These are phyloP conservation scores for Ophion slaviceki DNA, from an alignment of 2,888 invertebrate species.

Conservation along the genomic window DNA sequence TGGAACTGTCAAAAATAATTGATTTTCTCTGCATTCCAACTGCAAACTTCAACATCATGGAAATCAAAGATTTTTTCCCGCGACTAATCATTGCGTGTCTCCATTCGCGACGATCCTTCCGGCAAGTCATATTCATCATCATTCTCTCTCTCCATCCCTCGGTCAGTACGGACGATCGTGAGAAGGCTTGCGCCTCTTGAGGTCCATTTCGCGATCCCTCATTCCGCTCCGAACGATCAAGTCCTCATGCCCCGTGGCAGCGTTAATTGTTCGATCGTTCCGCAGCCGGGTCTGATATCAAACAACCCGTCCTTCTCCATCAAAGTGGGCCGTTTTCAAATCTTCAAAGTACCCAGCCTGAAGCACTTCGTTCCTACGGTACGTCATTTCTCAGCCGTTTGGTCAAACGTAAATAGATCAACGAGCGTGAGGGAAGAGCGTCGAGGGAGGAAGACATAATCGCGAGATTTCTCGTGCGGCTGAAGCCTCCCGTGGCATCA, in stretches of 20 bases:
- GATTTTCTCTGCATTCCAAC: no score
- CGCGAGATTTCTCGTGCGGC: conserved; percentile 36
- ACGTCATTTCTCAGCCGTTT: conserved; percentile 38
- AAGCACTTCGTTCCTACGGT: conserved; percentile 19
- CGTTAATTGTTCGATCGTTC: conserved; percentile 21
- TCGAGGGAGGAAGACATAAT: conserved; percentile 26
- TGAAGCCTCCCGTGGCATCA: conserved; percentile 40
- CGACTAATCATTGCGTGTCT: neutral
- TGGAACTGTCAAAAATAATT: no score
- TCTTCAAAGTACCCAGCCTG: conserved; percentile 52
- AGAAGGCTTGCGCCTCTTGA: neutral
- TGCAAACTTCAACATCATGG: no score
- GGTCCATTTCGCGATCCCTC: conserved; percentile 14
- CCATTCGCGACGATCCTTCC: neutral
- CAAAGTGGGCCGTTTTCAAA: conserved; percentile 41
- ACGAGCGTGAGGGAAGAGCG: conserved; percentile 5
- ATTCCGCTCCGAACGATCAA: conserved; percentile 17
- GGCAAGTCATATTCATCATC: conserved; percentile 72
- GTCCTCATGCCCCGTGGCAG: conserved; percentile 52
- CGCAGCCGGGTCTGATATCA: conserved; percentile 16
- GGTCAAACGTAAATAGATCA: conserved; percentile 63
- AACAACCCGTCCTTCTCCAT: conserved; percentile 8
- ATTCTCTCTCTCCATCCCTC: conserved; percentile 66
- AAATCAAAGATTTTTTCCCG: neutral
- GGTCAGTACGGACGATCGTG: conserved; percentile 14